Base-by-base conservation (phyloP, 2,113 vertebrate genomes). In the Carlito syrichta region DNA sequence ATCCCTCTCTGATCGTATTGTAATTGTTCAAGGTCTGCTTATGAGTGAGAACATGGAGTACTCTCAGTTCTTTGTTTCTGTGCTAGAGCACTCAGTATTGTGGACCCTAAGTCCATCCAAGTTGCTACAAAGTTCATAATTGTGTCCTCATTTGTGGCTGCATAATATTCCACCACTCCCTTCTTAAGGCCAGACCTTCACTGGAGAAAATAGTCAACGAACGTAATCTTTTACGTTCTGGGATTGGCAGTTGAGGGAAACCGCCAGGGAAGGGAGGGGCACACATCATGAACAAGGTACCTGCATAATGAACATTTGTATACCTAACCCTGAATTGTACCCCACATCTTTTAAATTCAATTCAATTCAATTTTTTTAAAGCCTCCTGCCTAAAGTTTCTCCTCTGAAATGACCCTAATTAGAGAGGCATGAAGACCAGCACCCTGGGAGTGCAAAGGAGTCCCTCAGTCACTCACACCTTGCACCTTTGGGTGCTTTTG, bases 171-270 rank as follows among this genome's bases (percentile, higher is more conserved):
- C 63, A 78, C 50, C 50, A 35, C 56, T 94, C 69, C 68, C 68
- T 81, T 93, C 87, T 85, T 45, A 96, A 93, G 40, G 38, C 74
- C 83, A 96, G 86, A 83, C 23, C 48, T 68, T 73, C 38, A 30
- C 3, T 54, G 5, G 32, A 45, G n/a, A 30, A 43, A 87, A 87
- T 79, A 19, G 43, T 69, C 27, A 35, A 96, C 50, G 19, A 63
- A 83, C 12, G 20, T 56, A 66, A 88, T 86, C n/a, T n/a, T n/a
- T n/a, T n/a, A n/a, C n/a, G n/a, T n/a, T n/a, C n/a, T n/a, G n/a
- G n/a, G n/a, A n/a, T n/a, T n/a, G n/a, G n/a, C n/a, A n/a, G n/a
- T n/a, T n/a, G n/a, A n/a, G n/a, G n/a, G n/a, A n/a, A n/a, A n/a
- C n/a, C n/a, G n/a, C n/a, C n/a, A n/a, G n/a, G n/a, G n/a, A n/a